phyloP scores from a whole-genome alignment of 1,140 invertebrate species.

The Drosophila yakuba region DNA sequence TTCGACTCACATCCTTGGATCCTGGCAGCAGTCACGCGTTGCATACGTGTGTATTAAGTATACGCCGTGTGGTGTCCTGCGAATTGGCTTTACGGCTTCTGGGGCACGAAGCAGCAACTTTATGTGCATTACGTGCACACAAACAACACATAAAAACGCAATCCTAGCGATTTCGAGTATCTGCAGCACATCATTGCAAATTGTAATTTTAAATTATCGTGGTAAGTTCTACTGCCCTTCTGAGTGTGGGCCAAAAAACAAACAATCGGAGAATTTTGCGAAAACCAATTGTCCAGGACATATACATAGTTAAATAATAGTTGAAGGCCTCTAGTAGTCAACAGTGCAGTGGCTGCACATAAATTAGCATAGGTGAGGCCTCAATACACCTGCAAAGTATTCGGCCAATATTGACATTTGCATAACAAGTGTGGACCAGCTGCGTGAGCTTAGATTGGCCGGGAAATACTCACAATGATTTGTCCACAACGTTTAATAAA shows the following conservation, averaged over 20 bases:
- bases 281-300: conserved; percentile 52
- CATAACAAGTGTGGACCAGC: conserved; percentile 31
- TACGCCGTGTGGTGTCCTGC: conserved; percentile 66
- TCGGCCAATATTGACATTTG: conserved; percentile 45
- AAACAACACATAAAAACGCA: conserved; percentile 47
- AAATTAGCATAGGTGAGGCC: conserved; percentile 34
- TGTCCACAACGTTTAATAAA: not conserved
- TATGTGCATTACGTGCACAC: conserved; percentile 75
- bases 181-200: conserved; percentile 32
- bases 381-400: conserved; percentile 25
- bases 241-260: conserved; percentile 1
- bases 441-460: conserved; percentile 6
- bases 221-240: not conserved
- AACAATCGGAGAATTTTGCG: conserved; percentile 11
- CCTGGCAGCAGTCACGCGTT: conserved; percentile 70
- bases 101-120: conserved; percentile 40
- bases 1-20: conserved; percentile 8
- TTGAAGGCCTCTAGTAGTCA: conserved; percentile 35
- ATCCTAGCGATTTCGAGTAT: conserved; percentile 32
- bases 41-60: conserved; percentile 74
- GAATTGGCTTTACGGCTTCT: conserved; percentile 55
- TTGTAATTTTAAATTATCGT: conserved; percentile 47
- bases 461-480: not conserved
- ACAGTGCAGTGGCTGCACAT: conserved; percentile 24
- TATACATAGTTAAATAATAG: conserved; percentile 55